These are phyloP conservation scores for Xylota segnis DNA, from an alignment of 2,888 invertebrate species.

Conservation along the genomic window DNA sequence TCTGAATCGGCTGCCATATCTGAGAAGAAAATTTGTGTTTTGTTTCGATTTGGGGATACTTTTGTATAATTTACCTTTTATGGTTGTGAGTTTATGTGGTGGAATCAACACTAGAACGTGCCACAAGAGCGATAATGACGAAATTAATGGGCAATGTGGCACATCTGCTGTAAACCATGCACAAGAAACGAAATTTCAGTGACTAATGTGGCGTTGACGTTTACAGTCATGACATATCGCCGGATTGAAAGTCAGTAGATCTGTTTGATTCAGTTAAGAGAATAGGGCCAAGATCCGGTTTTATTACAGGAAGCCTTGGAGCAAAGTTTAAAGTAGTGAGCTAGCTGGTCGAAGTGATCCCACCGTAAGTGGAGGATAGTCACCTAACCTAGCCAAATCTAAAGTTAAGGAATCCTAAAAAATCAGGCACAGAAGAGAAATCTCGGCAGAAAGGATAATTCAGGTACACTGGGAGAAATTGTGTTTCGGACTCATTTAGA, in stretches of 20 bases:
- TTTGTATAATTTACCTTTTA: conserved; percentile 23
- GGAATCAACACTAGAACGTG: conserved; percentile 1
- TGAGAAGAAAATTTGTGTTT: neutral
- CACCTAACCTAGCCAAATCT: too few species aligned
- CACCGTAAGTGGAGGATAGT: too few species aligned
- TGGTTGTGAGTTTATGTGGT: conserved; percentile 3
- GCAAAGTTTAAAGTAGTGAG: too few species aligned
- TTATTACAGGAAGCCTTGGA: too few species aligned
- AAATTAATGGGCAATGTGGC: conserved; percentile 66
- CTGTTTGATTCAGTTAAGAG: neutral
- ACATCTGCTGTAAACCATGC: conserved; percentile 14
- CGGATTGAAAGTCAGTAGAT: neutral
- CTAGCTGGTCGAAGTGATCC: too few species aligned
- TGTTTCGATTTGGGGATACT: neutral
- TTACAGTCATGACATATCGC: neutral
- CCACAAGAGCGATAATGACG: conserved; percentile 41
- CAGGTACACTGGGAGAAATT: too few species aligned
- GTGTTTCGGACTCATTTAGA: too few species aligned
- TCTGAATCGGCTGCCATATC: conserved; percentile 74
- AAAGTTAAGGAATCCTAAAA: too few species aligned
- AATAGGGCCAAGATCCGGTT: too few species aligned
- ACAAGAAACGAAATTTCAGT: conserved; percentile 5
- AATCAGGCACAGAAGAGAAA: too few species aligned
- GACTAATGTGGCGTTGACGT: conserved; percentile 6
- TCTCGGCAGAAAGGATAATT: too few species aligned